phyloP scores from a whole-genome alignment of 2,797 vertebrate species.

The Acanthornis magna region DNA sequence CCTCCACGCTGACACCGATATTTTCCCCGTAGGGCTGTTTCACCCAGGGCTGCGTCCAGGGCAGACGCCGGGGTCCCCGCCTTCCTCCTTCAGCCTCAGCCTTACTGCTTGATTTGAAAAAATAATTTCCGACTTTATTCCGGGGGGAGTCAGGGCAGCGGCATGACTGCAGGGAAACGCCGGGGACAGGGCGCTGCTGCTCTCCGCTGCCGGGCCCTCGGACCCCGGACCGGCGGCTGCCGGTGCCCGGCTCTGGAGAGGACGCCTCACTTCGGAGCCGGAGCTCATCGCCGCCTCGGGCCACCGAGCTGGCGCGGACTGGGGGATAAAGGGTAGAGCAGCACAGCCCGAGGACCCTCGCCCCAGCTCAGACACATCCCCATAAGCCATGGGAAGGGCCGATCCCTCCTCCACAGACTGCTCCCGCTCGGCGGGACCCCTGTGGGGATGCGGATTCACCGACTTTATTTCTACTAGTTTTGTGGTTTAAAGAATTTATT shows the following conservation, averaged over 20 bases:
- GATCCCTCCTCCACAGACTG: not conserved
- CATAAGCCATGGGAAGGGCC: not conserved
- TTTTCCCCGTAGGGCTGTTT: not conserved
- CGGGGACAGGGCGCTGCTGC: not conserved
- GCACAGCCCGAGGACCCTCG: not conserved
- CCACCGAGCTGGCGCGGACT: too few relatives aligned
- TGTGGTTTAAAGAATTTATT: fast-evolving
- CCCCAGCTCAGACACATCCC: not conserved
- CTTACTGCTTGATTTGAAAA: not conserved
- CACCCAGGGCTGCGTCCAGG: not conserved
- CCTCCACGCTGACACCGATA: not conserved
- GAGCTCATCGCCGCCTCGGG: fast-evolving
- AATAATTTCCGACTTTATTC: not conserved
- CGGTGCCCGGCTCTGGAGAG: not conserved
- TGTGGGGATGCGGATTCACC: not conserved
- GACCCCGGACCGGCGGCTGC: not conserved
- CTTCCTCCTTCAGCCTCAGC: not conserved
- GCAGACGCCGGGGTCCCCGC: fast-evolving
- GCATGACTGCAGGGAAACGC: fast-evolving
- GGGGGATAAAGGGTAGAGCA: not conserved
- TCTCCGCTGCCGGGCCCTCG: too few relatives aligned
- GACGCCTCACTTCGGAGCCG: not conserved
- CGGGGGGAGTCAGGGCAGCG: not conserved
- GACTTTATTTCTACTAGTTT: not conserved
- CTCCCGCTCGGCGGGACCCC: not conserved